A percentile compares a stretch with the other conserved stretches of the same genome.
These are phyloP conservation scores for Heliocidaris tuberculata DNA, from an alignment of 35 echinoderm and acorn worm genomes.

Conservation along the genomic window DNA sequence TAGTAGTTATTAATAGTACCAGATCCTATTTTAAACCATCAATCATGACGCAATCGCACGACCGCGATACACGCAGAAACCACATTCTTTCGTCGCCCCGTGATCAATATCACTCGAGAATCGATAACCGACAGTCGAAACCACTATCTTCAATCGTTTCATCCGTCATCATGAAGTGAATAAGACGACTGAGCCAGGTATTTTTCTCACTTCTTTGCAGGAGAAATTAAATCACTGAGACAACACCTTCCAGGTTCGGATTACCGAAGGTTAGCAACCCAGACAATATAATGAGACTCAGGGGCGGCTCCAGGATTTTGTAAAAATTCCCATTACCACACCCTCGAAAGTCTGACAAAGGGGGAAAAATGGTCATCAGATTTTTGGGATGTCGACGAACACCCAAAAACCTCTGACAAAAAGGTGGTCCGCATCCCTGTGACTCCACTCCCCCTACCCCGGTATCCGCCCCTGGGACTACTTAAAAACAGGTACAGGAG, in stretches of 20 bases:
- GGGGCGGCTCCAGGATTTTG: no score
- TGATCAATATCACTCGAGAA: constrained; percentile 1
- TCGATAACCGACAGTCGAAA: background rate
- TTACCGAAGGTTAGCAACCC: background rate
- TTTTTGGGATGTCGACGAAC: no score
- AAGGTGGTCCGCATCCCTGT: no score
- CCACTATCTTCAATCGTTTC: background rate
- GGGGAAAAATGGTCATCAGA: no score
- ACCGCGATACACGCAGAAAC: background rate
- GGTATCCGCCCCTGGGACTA: background rate
- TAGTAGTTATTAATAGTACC: background rate
- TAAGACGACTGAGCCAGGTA: background rate
- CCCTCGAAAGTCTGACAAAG: no score
- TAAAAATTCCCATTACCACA: no score
- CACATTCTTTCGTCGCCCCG: background rate
- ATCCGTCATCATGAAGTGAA: background rate
- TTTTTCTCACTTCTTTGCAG: background rate
- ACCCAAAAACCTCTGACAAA: no score
- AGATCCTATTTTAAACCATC: background rate
- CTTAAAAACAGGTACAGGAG: background rate
- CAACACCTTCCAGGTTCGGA: background rate
- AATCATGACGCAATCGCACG: background rate
- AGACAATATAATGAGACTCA: background rate
- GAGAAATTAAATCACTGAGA: constrained; percentile 4
- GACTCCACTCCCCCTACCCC: no score